phyloP scores from a whole-genome alignment of 2,797 vertebrate species.

The Schizopygopsis pylzovi region DNA sequence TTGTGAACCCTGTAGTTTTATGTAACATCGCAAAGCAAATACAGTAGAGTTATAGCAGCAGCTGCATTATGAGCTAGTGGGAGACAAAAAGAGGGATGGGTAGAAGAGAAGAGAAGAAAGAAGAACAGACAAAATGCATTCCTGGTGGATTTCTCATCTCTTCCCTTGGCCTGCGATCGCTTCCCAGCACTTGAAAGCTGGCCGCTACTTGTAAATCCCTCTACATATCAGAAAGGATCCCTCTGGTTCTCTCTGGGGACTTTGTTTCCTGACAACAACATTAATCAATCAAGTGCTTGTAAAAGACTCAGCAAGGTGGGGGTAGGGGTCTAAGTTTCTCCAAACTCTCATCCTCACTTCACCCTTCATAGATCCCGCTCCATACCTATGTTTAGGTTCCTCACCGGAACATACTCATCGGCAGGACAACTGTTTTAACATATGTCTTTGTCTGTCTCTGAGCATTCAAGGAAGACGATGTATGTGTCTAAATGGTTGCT shows the following conservation, averaged over 20 bases:
- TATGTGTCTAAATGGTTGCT: slow-evolving; percentile 71
- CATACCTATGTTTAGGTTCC: not conserved
- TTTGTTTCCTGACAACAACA: slow-evolving; percentile 78
- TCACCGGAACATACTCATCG: slow-evolving; percentile 6
- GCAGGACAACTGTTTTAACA: slow-evolving; percentile 78
- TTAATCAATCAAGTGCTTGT: slow-evolving; percentile 82
- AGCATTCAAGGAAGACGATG: slow-evolving; percentile 66
- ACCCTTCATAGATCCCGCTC: slow-evolving; percentile 15
- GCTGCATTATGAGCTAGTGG: slow-evolving; percentile 79
- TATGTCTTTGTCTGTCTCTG: slow-evolving; percentile 80
- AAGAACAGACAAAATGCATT: slow-evolving; percentile 77
- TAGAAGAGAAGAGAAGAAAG: slow-evolving; percentile 45
- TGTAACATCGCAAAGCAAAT: slow-evolving; percentile 71
- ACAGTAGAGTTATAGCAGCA: slow-evolving; percentile 85
- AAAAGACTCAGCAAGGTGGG: slow-evolving; percentile 61
- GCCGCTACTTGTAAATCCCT: slow-evolving; percentile 87
- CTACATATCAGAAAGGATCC: slow-evolving; percentile 84
- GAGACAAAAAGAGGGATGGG: slow-evolving; percentile 33
- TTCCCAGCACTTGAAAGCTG: slow-evolving; percentile 89
- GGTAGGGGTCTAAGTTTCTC: slow-evolving; percentile 72
- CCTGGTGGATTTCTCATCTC: slow-evolving; percentile 91
- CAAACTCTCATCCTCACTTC: slow-evolving; percentile 72
- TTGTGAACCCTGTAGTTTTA: slow-evolving; percentile 67
- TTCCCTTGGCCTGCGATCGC: slow-evolving; percentile 82
- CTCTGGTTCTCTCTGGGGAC: slow-evolving; percentile 80